A percentile compares a stretch with the other conserved stretches of the same genome.
Conservation (phyloP, 2,797 vertebrate species). For the Echeneis naucrates region DNA sequence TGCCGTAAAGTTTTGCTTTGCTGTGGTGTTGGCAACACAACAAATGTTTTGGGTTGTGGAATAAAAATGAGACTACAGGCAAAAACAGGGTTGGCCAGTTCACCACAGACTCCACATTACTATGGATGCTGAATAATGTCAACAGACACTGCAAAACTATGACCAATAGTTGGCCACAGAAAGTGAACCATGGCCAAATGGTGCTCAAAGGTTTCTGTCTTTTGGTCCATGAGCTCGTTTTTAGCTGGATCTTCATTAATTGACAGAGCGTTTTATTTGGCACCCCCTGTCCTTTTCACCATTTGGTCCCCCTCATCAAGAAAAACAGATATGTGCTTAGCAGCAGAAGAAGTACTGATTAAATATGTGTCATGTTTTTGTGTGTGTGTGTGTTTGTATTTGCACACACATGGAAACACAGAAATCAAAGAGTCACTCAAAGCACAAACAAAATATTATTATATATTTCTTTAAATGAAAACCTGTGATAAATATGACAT, state of each 20-base stretch:
- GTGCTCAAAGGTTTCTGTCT: background rate
- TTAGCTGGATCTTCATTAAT: slow-evolving; percentile 15
- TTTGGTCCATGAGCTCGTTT: background rate
- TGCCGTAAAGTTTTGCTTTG: slow-evolving; percentile 8
- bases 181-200: slow-evolving; percentile 8
- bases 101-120: slow-evolving; percentile 1
- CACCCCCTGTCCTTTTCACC: slow-evolving; percentile 8
- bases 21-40: background rate
- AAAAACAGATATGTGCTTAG: slow-evolving; percentile 10
- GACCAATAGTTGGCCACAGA: slow-evolving; percentile 5
- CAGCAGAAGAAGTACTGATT: too few species aligned
- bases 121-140: background rate
- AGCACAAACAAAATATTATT: background rate
- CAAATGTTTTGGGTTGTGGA: background rate
- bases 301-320: background rate
- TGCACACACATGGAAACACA: too few species aligned
- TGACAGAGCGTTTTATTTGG: slow-evolving; percentile 20
- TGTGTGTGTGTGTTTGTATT: too few species aligned
- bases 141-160: slow-evolving; percentile 20
- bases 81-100: background rate
- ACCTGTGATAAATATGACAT: background rate
- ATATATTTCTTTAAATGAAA: background rate
- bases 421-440: too few species aligned
- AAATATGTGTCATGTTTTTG: too few species aligned
- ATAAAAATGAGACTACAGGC: background rate